These are phyloP conservation scores for Ceratitis capitata DNA, from an alignment of 1,140 invertebrate species.

Conservation along the genomic window DNA sequence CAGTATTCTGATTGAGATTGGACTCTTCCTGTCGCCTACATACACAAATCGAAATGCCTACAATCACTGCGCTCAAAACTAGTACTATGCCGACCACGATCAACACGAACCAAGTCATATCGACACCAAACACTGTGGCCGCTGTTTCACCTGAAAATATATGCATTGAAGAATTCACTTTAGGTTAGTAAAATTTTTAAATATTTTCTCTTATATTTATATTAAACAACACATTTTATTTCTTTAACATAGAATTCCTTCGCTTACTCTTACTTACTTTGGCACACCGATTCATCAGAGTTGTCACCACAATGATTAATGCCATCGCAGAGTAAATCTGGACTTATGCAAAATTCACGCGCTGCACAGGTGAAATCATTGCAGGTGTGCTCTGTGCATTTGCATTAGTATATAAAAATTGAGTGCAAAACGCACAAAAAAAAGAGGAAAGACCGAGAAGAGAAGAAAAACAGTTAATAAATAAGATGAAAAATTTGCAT, in stretches of 20 bases:
- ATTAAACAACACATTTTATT: not conserved
- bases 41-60: conserved; percentile 76
- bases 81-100: conserved; percentile 75
- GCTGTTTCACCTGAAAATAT: conserved; percentile 73
- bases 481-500: conserved; percentile 35
- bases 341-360: conserved; percentile 88
- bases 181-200: no score
- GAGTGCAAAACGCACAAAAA: not conserved
- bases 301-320: conserved; percentile 93
- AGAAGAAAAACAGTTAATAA: not conserved
- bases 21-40: conserved; percentile 73
- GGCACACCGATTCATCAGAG: conserved; percentile 87
- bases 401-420: no score
- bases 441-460: not conserved
- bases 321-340: conserved; percentile 87
- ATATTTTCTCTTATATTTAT: not conserved
- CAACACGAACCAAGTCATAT: conserved; percentile 79
- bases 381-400: conserved; percentile 81
- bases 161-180: not conserved
- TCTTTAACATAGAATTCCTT: no score
- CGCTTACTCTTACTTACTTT: conserved; percentile 71
- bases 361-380: conserved; percentile 87
- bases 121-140: conserved; percentile 79
- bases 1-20: conserved; percentile 67
- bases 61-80: conserved; percentile 74